A percentile compares a stretch with the other conserved stretches of the same genome.
Conservation (phyloP, 2,113 vertebrate species). For the Cryptoleucopteryx plumbea region DNA sequence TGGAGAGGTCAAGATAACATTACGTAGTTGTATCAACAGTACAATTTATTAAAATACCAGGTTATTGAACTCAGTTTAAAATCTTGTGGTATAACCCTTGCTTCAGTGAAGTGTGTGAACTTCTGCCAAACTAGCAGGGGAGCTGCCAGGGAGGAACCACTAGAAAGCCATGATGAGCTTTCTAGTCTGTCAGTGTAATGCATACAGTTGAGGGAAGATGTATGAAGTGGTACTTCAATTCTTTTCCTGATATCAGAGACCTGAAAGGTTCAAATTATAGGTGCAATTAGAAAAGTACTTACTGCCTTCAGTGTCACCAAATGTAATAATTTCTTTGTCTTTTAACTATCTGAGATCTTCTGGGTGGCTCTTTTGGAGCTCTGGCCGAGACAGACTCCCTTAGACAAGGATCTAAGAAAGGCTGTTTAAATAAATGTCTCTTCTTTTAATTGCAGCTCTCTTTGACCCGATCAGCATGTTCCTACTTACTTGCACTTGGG, state of each 20-base stretch:
- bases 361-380: not conserved
- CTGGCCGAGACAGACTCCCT: not conserved
- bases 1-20: not conserved
- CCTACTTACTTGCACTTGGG: not conserved
- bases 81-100: not conserved
- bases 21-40: not conserved
- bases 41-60: not conserved
- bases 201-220: not conserved
- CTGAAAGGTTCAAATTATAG: not conserved
- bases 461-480: not conserved
- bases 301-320: not conserved
- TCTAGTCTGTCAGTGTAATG: not conserved
- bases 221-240: not conserved
- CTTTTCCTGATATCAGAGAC: not conserved
- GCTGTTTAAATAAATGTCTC: not conserved
- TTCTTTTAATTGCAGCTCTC: not conserved
- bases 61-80: not conserved
- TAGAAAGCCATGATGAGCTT: not conserved
- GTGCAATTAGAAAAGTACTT: not conserved
- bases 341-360: not conserved
- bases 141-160: not conserved
- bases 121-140: not conserved
- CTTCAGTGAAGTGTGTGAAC: not conserved
- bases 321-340: not conserved
- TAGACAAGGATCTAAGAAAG: not conserved